Base-by-base conservation (phyloP, 2,797 vertebrate genomes). In the Numenius phaeopus region DNA sequence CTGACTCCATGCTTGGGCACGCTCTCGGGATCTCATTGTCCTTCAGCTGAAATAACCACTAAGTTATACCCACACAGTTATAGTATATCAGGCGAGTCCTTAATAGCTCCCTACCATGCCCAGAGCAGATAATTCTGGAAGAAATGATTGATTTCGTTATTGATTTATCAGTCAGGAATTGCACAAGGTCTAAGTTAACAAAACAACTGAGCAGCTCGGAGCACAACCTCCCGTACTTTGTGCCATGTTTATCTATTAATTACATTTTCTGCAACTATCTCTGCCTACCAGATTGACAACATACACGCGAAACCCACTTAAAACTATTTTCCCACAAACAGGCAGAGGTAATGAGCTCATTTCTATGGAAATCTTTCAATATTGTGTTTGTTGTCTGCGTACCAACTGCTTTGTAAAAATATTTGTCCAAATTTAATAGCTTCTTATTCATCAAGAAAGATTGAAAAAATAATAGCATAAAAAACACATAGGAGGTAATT, bases 301-400 rank as follows among this genome's bases (percentile, higher is more conserved):
- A 59, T 22, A n/a, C 50, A 69, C 10, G 50, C 50, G 87, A 83
- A 94, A 85, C 47, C 78, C 37, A 65, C 88, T 92, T 92, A 39
- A 80, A 95, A 88, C 24, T 54, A 49, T 93, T 97, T 90, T 8
- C n/a, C 40, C 47, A 67, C 40, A 78, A 88, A 91, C 47, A 96
- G 76, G 39, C 62, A 73, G 90, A 80, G 50, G 37, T 85, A 96
- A 97, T 90, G 76, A 96, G 71, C 52, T 82, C 9, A 95, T 94
- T 97, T 96, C 65, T 94, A 19, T 95, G 93, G 71, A 94, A 93
- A 93, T 94, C 80, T 71, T 90, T 84, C 80, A 81, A 57, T 88
- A 79, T 61, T 89, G 67, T 93, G 76, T 77, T 87, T 82, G 57
- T 82, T 94, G 62, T 47, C 52, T 90, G 79, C 64, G 59, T 94